Conservation (phyloP, 1,140 invertebrate species). For the Kradibia gibbosae region DNA sequence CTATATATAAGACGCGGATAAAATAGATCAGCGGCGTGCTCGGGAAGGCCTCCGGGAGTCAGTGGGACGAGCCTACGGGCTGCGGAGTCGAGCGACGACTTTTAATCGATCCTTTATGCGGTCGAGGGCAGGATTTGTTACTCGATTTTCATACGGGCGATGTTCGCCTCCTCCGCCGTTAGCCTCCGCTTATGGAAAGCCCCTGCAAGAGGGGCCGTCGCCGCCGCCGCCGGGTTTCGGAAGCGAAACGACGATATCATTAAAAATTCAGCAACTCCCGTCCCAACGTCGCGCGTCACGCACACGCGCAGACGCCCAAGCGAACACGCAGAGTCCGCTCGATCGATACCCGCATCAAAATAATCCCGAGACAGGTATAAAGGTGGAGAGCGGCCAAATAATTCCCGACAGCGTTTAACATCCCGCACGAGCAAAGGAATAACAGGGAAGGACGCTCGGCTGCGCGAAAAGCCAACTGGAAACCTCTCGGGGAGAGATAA, state of each 20-base stretch:
- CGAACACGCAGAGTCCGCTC: background rate
- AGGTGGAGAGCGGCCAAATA: background rate
- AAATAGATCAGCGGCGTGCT: background rate
- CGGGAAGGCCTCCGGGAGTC: background rate
- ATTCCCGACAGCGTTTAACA: background rate
- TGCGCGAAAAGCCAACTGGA: background rate
- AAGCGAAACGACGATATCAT: background rate
- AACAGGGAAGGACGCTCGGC: background rate
- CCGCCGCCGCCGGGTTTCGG: background rate
- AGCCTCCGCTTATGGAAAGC: background rate
- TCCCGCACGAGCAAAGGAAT: background rate
- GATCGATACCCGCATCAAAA: background rate
- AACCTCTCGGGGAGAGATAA: background rate
- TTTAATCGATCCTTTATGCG: background rate
- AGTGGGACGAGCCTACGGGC: background rate
- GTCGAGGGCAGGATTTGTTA: background rate
- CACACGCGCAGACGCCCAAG: no score
- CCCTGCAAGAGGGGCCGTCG: background rate
- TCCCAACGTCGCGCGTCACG: background rate
- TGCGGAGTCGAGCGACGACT: no score
- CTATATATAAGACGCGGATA: background rate
- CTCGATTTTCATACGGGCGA: background rate
- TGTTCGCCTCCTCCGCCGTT: background rate
- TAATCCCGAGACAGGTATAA: conserved; percentile 11
- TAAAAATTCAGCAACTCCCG: background rate